Evolutionary conservation across 1,140 invertebrate species (phyloP), one percentile per base, ranked within the genome.

Genomic region (Zaprionus africanus): DNA sequence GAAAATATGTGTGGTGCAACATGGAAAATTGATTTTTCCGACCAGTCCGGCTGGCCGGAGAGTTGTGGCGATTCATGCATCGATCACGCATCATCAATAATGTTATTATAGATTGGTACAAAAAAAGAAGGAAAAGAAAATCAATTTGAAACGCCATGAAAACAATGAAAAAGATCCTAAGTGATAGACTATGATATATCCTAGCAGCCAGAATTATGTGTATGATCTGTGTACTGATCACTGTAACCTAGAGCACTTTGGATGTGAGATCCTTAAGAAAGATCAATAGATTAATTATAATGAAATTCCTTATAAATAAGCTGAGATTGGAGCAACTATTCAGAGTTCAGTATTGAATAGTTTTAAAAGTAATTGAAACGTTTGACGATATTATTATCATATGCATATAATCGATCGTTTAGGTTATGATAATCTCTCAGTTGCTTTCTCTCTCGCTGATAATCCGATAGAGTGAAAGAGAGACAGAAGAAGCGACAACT

Each of bases 11-110:
- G 63, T 64, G 60, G 63, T 64, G 60, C 61, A 57, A 49, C 38
- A 49, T 63, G 60, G 51, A 71, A 71, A 71, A 71, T 64, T 54
- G 60, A 71, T 71, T 71, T 70, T 58, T n/a, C 64, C 62, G 34
- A 38, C n/a, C 62, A 54, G 22, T 66, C 64, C 15, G 46, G 19
- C 41, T 46, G n/a, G 13, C n/a, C 41, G n/a, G 7, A 1, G 1
- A 6, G 28, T 31, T 51, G 31, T 34, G 31, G 9, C 53, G 41
- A 7, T 38, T 5, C 36, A 38, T 38, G 36, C 36, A 38, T 46
- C 41, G n/a, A 46, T 17, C 36, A 46, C 64, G 56, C 41, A 59
- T 67, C 63, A 56, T 58, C 56, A 51, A 51, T 51, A 51, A 51
- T 51, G 46, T 5, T 51, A 51, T 51, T 51, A 51, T 51, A 51